Evolutionary conservation across 2,888 invertebrate genomes (phyloP).

Genomic region (Drosophila longiperda): DNA sequence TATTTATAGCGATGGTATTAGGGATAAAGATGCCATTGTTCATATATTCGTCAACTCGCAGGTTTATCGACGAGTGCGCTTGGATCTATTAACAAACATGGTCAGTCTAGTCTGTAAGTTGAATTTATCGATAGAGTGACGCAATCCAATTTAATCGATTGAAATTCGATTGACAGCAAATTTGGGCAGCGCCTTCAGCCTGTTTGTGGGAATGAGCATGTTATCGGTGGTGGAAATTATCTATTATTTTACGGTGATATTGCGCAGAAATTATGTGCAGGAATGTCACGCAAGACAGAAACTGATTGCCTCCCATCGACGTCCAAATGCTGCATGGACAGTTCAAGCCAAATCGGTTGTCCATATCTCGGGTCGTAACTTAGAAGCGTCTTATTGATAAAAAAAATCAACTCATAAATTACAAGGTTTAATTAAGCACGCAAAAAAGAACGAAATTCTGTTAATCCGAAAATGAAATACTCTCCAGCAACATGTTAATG

Average conservation of each 20-base stretch:
- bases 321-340: slow-evolving; percentile 45
- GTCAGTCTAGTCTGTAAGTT: slow-evolving; percentile 83
- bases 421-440: slow-evolving; percentile 38
- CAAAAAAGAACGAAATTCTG: not conserved
- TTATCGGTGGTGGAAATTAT: slow-evolving; percentile 86
- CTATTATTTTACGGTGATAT: slow-evolving; percentile 85
- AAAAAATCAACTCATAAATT: slow-evolving; percentile 53
- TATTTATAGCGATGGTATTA: slow-evolving; percentile 66
- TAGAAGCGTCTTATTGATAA: slow-evolving; percentile 34
- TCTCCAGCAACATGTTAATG: slow-evolving; percentile 1
- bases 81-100: slow-evolving; percentile 87
- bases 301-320: slow-evolving; percentile 31
- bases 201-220: slow-evolving; percentile 87
- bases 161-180: slow-evolving; percentile 85
- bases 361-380: slow-evolving; percentile 58
- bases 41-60: slow-evolving; percentile 86
- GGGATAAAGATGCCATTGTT: slow-evolving; percentile 72
- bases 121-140: too few relatives aligned
- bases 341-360: slow-evolving; percentile 51
- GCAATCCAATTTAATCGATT: not conserved
- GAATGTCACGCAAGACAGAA: slow-evolving; percentile 62
- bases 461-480: slow-evolving; percentile 20
- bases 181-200: slow-evolving; percentile 87
- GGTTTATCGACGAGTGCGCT: slow-evolving; percentile 86
- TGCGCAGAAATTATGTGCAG: slow-evolving; percentile 75